Evolutionary conservation across 2,113 vertebrate species (phyloP).

Genomic region (Neolamprologus devosi): DNA sequence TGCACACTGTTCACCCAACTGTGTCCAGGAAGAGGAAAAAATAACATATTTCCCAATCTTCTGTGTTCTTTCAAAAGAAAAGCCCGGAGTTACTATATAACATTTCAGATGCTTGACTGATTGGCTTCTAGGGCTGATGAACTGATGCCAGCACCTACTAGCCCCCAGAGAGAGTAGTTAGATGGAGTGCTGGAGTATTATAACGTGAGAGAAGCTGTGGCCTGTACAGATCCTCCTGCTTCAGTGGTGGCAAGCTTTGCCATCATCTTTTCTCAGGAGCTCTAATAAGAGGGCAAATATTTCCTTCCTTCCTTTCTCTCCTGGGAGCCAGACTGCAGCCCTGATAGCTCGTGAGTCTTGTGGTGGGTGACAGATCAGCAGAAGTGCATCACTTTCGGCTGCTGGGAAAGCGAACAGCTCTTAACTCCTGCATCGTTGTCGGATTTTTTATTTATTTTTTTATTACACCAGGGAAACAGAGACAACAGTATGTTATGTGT

Average conservation of each 20-base stretch:
- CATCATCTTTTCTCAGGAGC: not conserved
- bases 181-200: not conserved
- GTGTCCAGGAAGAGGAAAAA: not conserved
- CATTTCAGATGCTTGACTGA: not conserved
- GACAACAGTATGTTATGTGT: conserved; percentile 72
- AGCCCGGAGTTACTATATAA: not conserved
- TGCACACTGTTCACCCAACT: not conserved
- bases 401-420: conserved; percentile 25
- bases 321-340: not conserved
- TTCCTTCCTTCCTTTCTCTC: not conserved
- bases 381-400: not conserved
- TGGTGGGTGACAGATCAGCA: not conserved
- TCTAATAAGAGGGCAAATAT: conserved; percentile 2
- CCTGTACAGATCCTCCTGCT: not conserved
- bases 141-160: conserved; percentile 13
- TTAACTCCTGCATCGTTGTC: conserved; percentile 66
- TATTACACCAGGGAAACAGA: conserved; percentile 91
- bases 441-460: conserved; percentile 41
- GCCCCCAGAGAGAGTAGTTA: not conserved
- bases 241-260: not conserved
- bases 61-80: not conserved
- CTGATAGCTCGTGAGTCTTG: conserved; percentile 2
- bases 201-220: not conserved
- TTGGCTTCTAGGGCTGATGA: not conserved
- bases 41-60: not conserved